phyloP scores from a whole-genome alignment of 2,888 invertebrate genomes.

The Andrena trimmerana region DNA sequence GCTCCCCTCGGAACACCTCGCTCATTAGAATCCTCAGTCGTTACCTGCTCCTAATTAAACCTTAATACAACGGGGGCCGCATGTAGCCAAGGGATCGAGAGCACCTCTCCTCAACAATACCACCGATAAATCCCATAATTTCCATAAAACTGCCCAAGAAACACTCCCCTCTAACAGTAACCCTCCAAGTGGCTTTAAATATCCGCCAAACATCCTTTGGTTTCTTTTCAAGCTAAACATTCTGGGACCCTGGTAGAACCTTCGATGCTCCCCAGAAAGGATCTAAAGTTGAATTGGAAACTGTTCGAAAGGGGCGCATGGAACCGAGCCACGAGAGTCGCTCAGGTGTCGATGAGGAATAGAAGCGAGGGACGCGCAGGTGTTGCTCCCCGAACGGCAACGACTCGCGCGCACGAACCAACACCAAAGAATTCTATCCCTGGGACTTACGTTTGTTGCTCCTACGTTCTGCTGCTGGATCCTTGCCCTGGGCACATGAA shows the following conservation, averaged over 20 bases:
- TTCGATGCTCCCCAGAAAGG: not conserved
- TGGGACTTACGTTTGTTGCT: constrained; percentile 67
- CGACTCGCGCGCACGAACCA: not conserved
- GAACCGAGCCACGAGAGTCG: not conserved
- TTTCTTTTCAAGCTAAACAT: not conserved
- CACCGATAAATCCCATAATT: too few species aligned
- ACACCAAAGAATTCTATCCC: not conserved
- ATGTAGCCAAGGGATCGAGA: not conserved
- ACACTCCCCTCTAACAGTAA: too few species aligned
- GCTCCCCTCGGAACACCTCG: too few species aligned
- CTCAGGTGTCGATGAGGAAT: not conserved
- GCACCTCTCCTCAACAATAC: too few species aligned
- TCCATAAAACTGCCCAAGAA: too few species aligned
- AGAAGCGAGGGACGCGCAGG: not conserved
- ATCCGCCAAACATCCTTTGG: not conserved
- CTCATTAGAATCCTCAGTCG: not conserved
- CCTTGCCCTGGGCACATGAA: constrained; percentile 68
- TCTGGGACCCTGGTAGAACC: not conserved
- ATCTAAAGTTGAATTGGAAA: too few species aligned
- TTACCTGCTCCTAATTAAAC: not conserved
- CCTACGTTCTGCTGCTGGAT: constrained; percentile 69
- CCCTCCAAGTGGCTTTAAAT: too few species aligned
- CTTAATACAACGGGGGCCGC: not conserved
- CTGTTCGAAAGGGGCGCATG: too few species aligned
- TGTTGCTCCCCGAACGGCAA: not conserved